phyloP scores from a whole-genome alignment of 2,797 vertebrate genomes.

The Delichon dasypus region DNA sequence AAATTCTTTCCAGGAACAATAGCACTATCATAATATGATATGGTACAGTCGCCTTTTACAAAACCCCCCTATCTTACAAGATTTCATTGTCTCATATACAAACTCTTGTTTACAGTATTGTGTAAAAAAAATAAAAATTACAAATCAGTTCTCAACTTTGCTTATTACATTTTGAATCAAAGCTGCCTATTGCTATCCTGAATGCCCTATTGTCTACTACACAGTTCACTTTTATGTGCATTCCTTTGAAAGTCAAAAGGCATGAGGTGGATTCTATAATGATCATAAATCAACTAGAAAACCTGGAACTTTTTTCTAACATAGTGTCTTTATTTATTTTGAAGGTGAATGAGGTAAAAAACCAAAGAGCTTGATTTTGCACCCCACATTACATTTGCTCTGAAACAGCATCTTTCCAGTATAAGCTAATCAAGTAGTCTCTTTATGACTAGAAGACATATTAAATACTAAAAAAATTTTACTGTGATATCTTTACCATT shows the following conservation, averaged over 20 bases:
- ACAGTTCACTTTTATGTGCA: background rate
- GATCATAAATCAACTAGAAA: background rate
- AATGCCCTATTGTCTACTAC: background rate
- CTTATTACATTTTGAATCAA: background rate
- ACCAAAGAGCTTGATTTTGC: background rate
- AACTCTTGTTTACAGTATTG: background rate
- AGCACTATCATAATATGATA: background rate
- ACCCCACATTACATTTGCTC: background rate
- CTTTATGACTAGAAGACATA: background rate
- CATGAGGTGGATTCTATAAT: background rate
- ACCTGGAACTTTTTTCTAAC: background rate
- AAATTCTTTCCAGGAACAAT: background rate
- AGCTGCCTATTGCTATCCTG: background rate
- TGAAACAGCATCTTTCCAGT: background rate
- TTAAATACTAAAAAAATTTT: background rate
- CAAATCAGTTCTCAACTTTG: background rate
- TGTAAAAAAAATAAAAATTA: background rate
- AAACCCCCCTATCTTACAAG: background rate
- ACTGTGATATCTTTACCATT: background rate
- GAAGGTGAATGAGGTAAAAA: background rate
- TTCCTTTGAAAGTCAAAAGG: constrained; percentile 4
- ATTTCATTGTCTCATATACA: background rate
- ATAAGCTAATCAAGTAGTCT: background rate
- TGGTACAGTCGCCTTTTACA: background rate
- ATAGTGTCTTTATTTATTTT: background rate